phyloP scores from a whole-genome alignment of 2,797 vertebrate genomes.

The Gambusia yucatana region DNA sequence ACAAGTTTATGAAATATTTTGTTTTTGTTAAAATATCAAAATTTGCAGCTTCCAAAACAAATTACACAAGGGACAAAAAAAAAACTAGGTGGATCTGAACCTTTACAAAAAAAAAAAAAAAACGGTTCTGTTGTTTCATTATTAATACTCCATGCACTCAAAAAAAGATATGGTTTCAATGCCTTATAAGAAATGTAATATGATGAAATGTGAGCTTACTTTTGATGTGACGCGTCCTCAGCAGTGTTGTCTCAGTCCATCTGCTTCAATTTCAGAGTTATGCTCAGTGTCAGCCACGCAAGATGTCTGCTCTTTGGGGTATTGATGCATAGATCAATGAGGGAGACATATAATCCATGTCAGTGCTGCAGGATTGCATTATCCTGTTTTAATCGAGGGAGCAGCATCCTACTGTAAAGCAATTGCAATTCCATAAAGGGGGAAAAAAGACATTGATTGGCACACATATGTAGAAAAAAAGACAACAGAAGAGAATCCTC shows the following conservation, averaged over 20 bases:
- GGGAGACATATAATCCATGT: slow-evolving; percentile 39
- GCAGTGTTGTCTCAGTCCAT: slow-evolving; percentile 21
- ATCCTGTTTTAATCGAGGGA: slow-evolving; percentile 26
- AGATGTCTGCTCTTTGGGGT: slow-evolving; percentile 17
- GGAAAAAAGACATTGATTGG: slow-evolving; percentile 12
- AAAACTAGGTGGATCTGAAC: background rate
- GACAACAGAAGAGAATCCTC: background rate
- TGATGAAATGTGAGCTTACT: slow-evolving; percentile 16
- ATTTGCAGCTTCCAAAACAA: background rate
- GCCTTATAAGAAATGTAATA: slow-evolving; percentile 5
- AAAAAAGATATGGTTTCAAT: background rate
- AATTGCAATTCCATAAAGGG: background rate
- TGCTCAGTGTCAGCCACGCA: slow-evolving; percentile 6
- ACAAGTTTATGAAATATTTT: background rate
- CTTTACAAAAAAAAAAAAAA: background rate
- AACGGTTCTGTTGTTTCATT: background rate
- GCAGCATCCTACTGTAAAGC: slow-evolving; percentile 13
- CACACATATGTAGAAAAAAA: slow-evolving; percentile 7
- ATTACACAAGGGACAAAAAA: background rate
- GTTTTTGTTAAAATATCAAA: background rate
- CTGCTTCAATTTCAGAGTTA: slow-evolving; percentile 1
- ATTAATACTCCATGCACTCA: background rate
- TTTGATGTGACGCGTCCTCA: slow-evolving; percentile 23
- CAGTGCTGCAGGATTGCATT: slow-evolving; percentile 25
- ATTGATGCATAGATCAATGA: slow-evolving; percentile 17